Evolutionary conservation across 2,797 vertebrate genomes (phyloP).

Genomic region (Remorina albescens): DNA sequence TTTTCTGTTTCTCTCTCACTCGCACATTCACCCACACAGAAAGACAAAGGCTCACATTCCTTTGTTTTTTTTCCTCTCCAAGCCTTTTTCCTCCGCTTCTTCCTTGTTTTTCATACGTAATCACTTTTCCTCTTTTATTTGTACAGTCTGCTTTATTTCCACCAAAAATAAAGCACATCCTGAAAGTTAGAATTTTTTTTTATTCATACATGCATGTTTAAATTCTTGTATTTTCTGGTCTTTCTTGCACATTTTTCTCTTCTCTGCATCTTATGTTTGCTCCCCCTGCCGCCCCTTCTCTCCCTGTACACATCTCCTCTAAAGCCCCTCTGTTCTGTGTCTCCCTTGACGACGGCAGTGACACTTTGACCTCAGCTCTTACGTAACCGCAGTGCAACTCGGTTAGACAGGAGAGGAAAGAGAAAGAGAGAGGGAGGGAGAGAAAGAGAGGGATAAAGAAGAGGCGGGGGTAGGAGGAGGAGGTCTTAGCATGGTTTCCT

Average conservation of each 20-base stretch:
- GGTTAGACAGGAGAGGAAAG: slow-evolving; percentile 51
- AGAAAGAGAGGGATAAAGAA: slow-evolving; percentile 17
- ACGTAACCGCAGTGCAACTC: slow-evolving; percentile 74
- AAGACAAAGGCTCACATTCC: slow-evolving; percentile 9
- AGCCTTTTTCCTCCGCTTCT: slow-evolving; percentile 34
- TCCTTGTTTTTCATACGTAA: slow-evolving; percentile 16
- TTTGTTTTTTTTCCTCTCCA: slow-evolving; percentile 34
- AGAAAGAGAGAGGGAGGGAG: slow-evolving; percentile 18
- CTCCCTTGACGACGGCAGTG: slow-evolving; percentile 83
- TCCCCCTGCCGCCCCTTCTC: slow-evolving; percentile 25
- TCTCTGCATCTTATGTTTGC: slow-evolving; percentile 10
- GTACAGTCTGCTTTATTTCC: slow-evolving; percentile 13
- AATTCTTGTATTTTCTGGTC: slow-evolving; percentile 9
- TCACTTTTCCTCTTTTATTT: slow-evolving; percentile 31
- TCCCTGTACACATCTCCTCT: slow-evolving; percentile 51
- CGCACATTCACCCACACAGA: slow-evolving; percentile 11
- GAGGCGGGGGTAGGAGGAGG: slow-evolving; percentile 17
- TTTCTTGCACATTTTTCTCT: slow-evolving; percentile 15
- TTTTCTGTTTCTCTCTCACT: slow-evolving; percentile 48
- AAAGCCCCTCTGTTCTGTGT: slow-evolving; percentile 73
- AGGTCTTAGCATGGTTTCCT: slow-evolving; percentile 45
- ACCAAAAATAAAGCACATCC: slow-evolving; percentile 5
- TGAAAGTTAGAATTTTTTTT: slow-evolving; percentile 12
- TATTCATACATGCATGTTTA: slow-evolving; percentile 20
- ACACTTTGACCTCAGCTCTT: slow-evolving; percentile 84